Evolutionary conservation across 2,113 vertebrate species (phyloP).

Genomic region (Taxidea taxus): DNA sequence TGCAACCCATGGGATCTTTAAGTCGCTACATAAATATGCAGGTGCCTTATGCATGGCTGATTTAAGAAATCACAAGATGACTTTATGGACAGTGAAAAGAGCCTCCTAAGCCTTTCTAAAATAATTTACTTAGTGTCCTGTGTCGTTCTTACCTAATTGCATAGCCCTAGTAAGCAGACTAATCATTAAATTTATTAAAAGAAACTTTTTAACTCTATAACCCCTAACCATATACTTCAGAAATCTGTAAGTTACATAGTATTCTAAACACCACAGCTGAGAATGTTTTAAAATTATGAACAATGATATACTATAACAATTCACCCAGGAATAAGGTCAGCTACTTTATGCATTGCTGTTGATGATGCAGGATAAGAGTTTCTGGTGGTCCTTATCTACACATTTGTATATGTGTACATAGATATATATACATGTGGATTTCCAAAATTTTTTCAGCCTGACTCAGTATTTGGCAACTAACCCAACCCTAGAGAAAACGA

Average conservation of each 20-base stretch:
- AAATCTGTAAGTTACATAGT: no score
- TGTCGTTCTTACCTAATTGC: neutral
- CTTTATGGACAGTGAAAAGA: neutral
- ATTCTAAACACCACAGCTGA: neutral
- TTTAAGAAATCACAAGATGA: neutral
- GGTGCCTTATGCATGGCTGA: neutral
- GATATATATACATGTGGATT: accelerated
- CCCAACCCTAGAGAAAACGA: neutral
- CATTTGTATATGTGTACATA: no score
- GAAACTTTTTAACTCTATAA: conserved; percentile 38
- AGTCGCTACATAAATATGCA: accelerated
- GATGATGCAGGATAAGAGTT: neutral
- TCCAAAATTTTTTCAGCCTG: neutral
- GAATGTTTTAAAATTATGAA: accelerated
- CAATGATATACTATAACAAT: neutral
- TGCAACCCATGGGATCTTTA: accelerated
- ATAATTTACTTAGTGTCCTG: neutral
- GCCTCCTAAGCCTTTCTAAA: neutral
- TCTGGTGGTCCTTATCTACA: accelerated
- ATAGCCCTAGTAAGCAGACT: neutral
- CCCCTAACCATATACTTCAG: neutral
- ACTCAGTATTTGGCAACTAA: neutral
- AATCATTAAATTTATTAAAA: conserved; percentile 15
- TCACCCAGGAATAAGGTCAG: neutral
- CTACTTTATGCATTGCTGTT: accelerated